These are phyloP conservation scores for Eurypyga helias DNA, from an alignment of 2,113 vertebrate species.

Conservation along the genomic window DNA sequence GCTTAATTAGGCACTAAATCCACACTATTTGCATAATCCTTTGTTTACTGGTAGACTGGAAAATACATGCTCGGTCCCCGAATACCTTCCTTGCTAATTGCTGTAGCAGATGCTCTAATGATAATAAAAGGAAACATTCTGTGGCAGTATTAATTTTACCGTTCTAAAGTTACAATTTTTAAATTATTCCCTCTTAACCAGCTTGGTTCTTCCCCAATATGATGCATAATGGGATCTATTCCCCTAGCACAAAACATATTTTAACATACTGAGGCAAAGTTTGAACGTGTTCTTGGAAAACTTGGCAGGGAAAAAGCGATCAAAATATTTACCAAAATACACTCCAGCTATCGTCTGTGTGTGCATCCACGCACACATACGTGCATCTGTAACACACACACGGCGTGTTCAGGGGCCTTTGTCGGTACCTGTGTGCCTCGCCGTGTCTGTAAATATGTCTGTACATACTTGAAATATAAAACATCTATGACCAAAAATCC, in stretches of 20 bases:
- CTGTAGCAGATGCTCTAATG: conserved; percentile 57
- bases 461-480: not conserved
- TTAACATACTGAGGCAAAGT: not conserved
- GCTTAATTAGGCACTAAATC: conserved; percentile 68
- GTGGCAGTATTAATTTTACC: conserved; percentile 47
- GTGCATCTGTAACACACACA: not conserved
- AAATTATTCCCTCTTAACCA: conserved; percentile 21
- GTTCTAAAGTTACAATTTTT: conserved; percentile 43
- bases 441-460: not conserved
- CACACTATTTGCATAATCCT: conserved; percentile 65
- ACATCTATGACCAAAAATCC: not conserved
- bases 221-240: not conserved
- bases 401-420: not conserved
- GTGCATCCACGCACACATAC: too few relatives aligned
- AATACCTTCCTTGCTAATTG: conserved; percentile 62
- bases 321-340: conserved; percentile 4
- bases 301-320: conserved; percentile 30
- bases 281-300: conserved; percentile 37
- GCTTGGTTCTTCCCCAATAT: not conserved
- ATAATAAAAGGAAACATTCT: conserved; percentile 48
- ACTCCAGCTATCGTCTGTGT: not conserved
- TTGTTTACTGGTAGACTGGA: conserved; percentile 65
- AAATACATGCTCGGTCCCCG: conserved; percentile 48
- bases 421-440: not conserved
- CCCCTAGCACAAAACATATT: not conserved